Evolutionary conservation across 92 coral and sea anemone genomes (phyloP).

Genomic region (Parazoanthus darwini): DNA sequence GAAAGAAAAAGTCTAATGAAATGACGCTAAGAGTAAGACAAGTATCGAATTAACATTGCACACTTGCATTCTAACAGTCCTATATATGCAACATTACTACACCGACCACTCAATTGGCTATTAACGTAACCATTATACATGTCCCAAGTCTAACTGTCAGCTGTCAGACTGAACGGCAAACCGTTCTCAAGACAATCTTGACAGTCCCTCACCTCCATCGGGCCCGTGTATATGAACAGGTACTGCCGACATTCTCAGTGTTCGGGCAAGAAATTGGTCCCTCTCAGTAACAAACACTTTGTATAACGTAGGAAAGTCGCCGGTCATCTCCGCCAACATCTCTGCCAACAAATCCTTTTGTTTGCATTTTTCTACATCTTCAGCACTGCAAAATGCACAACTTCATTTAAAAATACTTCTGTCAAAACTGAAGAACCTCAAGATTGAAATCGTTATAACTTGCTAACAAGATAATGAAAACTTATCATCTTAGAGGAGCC

Average conservation of each 20-base stretch:
- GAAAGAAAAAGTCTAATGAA: too few relatives aligned
- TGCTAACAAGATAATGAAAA: too few relatives aligned
- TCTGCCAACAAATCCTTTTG: slow-evolving; percentile 95
- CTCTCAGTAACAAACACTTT: slow-evolving; percentile 93
- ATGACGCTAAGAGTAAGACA: too few relatives aligned
- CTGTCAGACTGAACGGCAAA: not conserved
- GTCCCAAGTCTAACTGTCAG: not conserved
- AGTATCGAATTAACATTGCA: too few relatives aligned
- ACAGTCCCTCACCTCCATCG: slow-evolving; percentile 75
- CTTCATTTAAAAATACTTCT: too few relatives aligned
- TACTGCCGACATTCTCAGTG: slow-evolving; percentile 81
- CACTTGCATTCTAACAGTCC: too few relatives aligned
- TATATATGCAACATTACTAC: too few relatives aligned
- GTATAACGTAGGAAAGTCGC: slow-evolving; percentile 90
- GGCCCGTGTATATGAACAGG: slow-evolving; percentile 80
- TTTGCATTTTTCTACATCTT: slow-evolving; percentile 96
- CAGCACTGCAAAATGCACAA: slow-evolving; percentile 60
- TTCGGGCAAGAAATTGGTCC: slow-evolving; percentile 84
- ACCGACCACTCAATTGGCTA: too few relatives aligned
- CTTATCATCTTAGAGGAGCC: too few relatives aligned
- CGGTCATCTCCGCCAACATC: slow-evolving; percentile 98
- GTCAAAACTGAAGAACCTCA: too few relatives aligned
- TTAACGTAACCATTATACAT: too few relatives aligned
- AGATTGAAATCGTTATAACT: too few relatives aligned
- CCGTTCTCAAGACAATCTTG: not conserved